Base-by-base conservation (phyloP, 1,140 invertebrate genomes). In the Tetramorium alpestre region DNA sequence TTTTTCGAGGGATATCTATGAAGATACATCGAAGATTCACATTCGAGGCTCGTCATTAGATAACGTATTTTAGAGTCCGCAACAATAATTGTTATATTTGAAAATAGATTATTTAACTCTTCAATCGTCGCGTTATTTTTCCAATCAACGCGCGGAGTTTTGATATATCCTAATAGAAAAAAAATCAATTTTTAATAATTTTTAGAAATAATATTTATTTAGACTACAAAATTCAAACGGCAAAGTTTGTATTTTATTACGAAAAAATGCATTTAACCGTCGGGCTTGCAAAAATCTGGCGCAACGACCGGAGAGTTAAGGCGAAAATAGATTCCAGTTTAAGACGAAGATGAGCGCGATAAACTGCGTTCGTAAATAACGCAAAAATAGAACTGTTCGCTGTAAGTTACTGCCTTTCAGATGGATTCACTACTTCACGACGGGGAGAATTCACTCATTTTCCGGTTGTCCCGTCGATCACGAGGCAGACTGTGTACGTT, bases 381-480 rank as follows among this genome's bases (percentile, higher is more conserved):
- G 5, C 44, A 47, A 73, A 82, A 18, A 49, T 25, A 38, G 7
- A 28, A 28, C 18, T 18, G 22, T 38, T 58, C 6, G 38, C 13
- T 4, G 18, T 65, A 56, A 84, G 13, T 75, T 75, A 60, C 69
- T 38, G 41, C 44, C 7, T 73, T 33, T 28, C 54, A 58, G 38
- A 72, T 47, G 62, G 41, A 72, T 22, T 54, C 51, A 41, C 47
- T 16, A 54, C 33, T 70, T 81, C 41, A 44, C 28, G 41, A 84
- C 25, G 41, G 6, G 56, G 13, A 8, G 22, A 22, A 22, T 49
- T n/a, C n/a, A 60, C 18, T 10, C 28, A 75, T 84, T 84, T 84
- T 47, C 54, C 69, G 67, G 38, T 47, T 73, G 80, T 60, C 80
- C 25, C 80, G 69, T 49, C 80, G 67, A 75, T 84, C 69, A 82